phyloP scores from a whole-genome alignment of 2,797 vertebrate genomes.

The Cichlasoma orientale region DNA sequence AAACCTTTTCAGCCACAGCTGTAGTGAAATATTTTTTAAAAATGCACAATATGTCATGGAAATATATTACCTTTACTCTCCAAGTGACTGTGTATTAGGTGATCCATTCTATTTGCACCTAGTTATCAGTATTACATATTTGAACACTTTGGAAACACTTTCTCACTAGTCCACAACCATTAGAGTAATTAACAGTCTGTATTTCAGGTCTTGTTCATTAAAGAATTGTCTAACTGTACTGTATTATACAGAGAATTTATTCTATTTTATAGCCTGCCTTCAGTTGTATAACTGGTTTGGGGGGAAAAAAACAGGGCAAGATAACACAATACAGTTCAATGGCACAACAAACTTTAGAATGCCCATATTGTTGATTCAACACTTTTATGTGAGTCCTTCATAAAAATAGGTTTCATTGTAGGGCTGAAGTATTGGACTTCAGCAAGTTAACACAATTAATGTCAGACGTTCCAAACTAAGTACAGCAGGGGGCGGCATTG shows the following conservation, averaged over 20 bases:
- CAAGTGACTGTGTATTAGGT: neutral
- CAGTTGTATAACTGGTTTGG: neutral
- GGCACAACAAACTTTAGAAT: neutral
- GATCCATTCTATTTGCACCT: neutral
- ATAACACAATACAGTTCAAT: neutral
- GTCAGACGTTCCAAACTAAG: neutral
- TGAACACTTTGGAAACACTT: neutral
- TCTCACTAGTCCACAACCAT: neutral
- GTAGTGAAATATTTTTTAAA: too few relatives aligned
- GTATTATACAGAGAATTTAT: neutral
- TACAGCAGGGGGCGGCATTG: slow-evolving; percentile 18
- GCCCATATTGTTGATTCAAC: neutral
- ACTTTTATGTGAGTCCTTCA: neutral
- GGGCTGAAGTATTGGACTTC: neutral
- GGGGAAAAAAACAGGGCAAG: fast-evolving
- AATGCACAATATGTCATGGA: neutral
- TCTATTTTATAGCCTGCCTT: neutral
- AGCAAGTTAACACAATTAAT: neutral
- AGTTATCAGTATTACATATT: neutral
- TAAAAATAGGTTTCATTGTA: neutral
- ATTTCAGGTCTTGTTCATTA: neutral
- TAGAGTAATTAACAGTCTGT: neutral
- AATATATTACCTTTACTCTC: neutral
- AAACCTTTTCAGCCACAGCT: neutral
- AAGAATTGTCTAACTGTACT: neutral